phyloP scores from a whole-genome alignment of 2,888 invertebrate species.

The Agrotis puta region DNA sequence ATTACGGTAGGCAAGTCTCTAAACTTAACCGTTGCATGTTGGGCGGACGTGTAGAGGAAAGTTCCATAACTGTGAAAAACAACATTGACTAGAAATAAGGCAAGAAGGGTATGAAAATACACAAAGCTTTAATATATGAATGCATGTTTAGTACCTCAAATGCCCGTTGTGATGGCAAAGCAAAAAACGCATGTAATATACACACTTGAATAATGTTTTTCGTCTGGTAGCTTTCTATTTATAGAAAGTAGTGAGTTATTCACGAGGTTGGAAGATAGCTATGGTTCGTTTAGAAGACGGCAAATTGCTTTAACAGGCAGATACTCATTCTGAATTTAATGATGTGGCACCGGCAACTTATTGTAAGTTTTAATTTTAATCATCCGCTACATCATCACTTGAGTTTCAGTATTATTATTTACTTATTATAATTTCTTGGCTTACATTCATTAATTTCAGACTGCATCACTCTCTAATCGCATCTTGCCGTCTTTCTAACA shows the following conservation, averaged over 20 bases:
- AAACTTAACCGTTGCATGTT: conserved; percentile 42
- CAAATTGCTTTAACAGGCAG: conserved; percentile 86
- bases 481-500: conserved; percentile 91
- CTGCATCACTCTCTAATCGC: conserved; percentile 86
- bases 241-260: conserved; percentile 57
- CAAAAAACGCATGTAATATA: conserved; percentile 35
- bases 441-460: conserved; percentile 87
- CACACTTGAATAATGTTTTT: conserved; percentile 63
- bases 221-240: conserved; percentile 54
- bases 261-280: conserved; percentile 62
- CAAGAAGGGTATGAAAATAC: conserved; percentile 5
- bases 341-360: conserved; percentile 90
- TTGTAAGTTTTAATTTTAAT: conserved; percentile 72
- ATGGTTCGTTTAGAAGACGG: conserved; percentile 82
- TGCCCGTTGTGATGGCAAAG: conserved; percentile 7
- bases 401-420: conserved; percentile 80
- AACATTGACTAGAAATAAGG: neutral
- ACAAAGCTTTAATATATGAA: conserved; percentile 23
- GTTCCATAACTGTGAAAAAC: neutral
- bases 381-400: conserved; percentile 85
- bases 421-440: conserved; percentile 83
- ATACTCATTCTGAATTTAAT: conserved; percentile 75
- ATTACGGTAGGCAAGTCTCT: conserved; percentile 10
- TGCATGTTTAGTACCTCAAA: conserved; percentile 39
- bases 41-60: conserved; percentile 16